phyloP scores from a whole-genome alignment of 2,888 invertebrate genomes.

The Cryptus armator region DNA sequence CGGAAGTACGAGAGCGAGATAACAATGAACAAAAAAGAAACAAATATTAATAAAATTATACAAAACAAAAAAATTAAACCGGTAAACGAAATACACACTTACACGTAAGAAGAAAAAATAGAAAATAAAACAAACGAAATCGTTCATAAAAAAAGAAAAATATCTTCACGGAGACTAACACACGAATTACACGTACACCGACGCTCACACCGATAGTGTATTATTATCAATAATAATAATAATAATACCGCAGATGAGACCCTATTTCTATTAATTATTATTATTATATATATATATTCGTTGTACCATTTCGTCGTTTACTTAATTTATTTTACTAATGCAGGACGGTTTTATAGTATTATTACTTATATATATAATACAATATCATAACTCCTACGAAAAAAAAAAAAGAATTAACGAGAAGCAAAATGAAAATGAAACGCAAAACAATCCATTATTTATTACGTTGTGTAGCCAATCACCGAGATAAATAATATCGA shows the following conservation, averaged over 20 bases:
- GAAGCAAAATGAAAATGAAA: slow-evolving; percentile 69
- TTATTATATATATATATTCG: slow-evolving; percentile 59
- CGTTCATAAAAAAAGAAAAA: slow-evolving; percentile 25
- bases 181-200: slow-evolving; percentile 63
- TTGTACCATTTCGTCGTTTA: slow-evolving; percentile 79
- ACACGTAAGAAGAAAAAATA: slow-evolving; percentile 17
- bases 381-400: slow-evolving; percentile 46
- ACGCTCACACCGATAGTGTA: slow-evolving; percentile 78
- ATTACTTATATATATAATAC: slow-evolving; percentile 49
- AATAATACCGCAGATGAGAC: slow-evolving; percentile 61
- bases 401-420: slow-evolving; percentile 31
- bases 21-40: slow-evolving; percentile 40
- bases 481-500: slow-evolving; percentile 64
- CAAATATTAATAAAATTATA: slow-evolving; percentile 25
- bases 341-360: slow-evolving; percentile 81
- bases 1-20: slow-evolving; percentile 40
- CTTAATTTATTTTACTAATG: slow-evolving; percentile 83
- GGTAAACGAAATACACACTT: slow-evolving; percentile 43
- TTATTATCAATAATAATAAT: slow-evolving; percentile 73
- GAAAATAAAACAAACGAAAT: slow-evolving; percentile 36
- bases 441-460: slow-evolving; percentile 64
- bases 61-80: slow-evolving; percentile 32
- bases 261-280: slow-evolving; percentile 66
- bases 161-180: slow-evolving; percentile 23
- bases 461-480: slow-evolving; percentile 77